phyloP scores from a whole-genome alignment of 92 coral and sea anemone genomes.

The Porites rus region DNA sequence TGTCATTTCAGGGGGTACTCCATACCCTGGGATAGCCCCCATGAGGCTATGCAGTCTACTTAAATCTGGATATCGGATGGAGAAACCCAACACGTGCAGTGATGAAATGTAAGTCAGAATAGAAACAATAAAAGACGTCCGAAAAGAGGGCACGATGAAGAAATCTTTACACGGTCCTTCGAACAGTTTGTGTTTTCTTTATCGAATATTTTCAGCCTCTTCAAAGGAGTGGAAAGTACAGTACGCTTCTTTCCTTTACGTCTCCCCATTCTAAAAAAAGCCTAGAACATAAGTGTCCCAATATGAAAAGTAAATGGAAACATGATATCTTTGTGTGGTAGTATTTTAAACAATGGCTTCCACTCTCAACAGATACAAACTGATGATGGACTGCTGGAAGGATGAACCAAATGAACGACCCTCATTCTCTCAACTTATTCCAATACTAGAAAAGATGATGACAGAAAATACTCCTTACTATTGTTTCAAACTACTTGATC shows the following conservation, averaged over 20 bases:
- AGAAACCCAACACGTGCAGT: slow-evolving; percentile 15
- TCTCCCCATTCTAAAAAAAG: no score
- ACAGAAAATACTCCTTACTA: slow-evolving; percentile 13
- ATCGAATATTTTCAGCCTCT: no score
- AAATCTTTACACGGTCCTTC: no score
- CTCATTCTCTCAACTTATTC: background rate
- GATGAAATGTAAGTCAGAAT: slow-evolving; percentile 25
- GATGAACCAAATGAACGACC: slow-evolving; percentile 31
- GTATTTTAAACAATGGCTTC: background rate
- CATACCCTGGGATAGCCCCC: slow-evolving; percentile 28
- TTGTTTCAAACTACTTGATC: slow-evolving; percentile 5
- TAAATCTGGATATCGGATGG: slow-evolving; percentile 31
- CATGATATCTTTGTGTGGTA: no score
- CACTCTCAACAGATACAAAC: slow-evolving; percentile 10
- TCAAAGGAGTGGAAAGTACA: no score
- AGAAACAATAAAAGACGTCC: no score
- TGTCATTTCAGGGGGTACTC: background rate
- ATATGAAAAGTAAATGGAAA: no score
- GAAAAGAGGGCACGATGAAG: no score
- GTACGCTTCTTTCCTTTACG: no score
- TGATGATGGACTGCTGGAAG: slow-evolving; percentile 38
- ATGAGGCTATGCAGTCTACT: slow-evolving; percentile 3
- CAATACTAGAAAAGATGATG: slow-evolving; percentile 22
- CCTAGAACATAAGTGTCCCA: no score
- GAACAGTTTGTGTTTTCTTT: no score